These are phyloP conservation scores for Diaperis boleti DNA, from an alignment of 2,888 invertebrate species.

Conservation along the genomic window DNA sequence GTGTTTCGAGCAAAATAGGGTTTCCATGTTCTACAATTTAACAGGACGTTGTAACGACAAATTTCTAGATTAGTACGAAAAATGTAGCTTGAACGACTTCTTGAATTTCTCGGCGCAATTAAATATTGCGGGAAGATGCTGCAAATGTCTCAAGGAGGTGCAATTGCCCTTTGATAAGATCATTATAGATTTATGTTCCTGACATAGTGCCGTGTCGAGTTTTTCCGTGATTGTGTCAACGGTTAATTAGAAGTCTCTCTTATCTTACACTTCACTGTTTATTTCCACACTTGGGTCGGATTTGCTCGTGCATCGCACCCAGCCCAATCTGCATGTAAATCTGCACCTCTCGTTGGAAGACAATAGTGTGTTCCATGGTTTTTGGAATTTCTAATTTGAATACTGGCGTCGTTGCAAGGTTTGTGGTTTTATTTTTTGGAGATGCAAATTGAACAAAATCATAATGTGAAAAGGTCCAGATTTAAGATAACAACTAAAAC, in stretches of 20 bases:
- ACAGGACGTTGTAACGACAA: neutral
- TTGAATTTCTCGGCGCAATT: neutral
- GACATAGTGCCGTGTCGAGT: slow-evolving; percentile 58
- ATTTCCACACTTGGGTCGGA: slow-evolving; percentile 52
- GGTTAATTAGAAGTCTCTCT: slow-evolving; percentile 60
- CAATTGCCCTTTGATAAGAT: slow-evolving; percentile 51
- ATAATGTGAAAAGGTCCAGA: no score
- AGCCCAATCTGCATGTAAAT: slow-evolving; percentile 21
- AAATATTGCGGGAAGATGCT: slow-evolving; percentile 3
- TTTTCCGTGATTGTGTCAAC: slow-evolving; percentile 61
- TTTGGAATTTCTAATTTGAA: no score
- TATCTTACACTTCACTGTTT: slow-evolving; percentile 55
- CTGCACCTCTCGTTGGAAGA: slow-evolving; percentile 1
- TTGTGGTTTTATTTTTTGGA: no score
- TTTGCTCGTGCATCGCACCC: slow-evolving; percentile 35
- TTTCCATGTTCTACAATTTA: neutral
- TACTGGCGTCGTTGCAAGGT: no score
- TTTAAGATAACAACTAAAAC: no score
- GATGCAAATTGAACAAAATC: no score
- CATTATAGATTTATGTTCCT: slow-evolving; percentile 55
- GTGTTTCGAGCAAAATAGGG: neutral
- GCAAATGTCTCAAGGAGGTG: slow-evolving; percentile 14
- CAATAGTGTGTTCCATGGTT: slow-evolving; percentile 1
- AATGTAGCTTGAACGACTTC: neutral
- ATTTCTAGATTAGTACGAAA: neutral